Percentiles rank a stretch among this genome's conserved stretches.
These are phyloP conservation scores for Odocoileus hemionus DNA, from an alignment of 2,113 vertebrate species.

Conservation along the genomic window DNA sequence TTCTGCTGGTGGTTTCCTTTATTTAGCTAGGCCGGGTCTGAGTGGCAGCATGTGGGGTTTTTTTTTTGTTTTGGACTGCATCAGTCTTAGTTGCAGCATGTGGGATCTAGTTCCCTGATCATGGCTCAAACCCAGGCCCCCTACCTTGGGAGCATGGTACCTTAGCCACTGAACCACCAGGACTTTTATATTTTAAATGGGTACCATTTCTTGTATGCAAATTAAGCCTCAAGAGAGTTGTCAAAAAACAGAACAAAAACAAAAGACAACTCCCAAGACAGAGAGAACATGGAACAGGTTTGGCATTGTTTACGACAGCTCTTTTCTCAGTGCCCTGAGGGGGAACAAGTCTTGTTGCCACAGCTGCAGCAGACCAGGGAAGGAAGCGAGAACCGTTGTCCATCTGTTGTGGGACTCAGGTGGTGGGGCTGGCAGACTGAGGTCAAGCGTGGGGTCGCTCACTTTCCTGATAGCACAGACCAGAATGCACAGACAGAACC, in stretches of 20 bases:
- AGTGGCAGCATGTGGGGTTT: not conserved
- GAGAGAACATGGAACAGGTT: not conserved
- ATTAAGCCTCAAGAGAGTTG: not conserved
- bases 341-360: not conserved
- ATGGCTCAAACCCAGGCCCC: not conserved
- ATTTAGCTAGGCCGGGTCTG: not conserved
- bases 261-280: not conserved
- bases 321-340: not conserved
- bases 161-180: not conserved
- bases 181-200: not conserved
- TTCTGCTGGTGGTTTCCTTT: not conserved
- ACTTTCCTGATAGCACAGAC: not conserved
- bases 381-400: not conserved
- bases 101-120: not conserved
- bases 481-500: not conserved
- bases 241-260: not conserved
- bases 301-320: not conserved
- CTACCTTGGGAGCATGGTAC: not conserved
- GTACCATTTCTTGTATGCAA: not conserved
- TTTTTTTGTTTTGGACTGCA: not conserved
- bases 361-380: not conserved
- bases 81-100: not conserved
- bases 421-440: not conserved
- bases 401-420: not conserved
- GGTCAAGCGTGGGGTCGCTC: not conserved